These are phyloP conservation scores for Tubulanus polymorphus DNA, from an alignment of 2,888 invertebrate genomes.

Conservation along the genomic window DNA sequence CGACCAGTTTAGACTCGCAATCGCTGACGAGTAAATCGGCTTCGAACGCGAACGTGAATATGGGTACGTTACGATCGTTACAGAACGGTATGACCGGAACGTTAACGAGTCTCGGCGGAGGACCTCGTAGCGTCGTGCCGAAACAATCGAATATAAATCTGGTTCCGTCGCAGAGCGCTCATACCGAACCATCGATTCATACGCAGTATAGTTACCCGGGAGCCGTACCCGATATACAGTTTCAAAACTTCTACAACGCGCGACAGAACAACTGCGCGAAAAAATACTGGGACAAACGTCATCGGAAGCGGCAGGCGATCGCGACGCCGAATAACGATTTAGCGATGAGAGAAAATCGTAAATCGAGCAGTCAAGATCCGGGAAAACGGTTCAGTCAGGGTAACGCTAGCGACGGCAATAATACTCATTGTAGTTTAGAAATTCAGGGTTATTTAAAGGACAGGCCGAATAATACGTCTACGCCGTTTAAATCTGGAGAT, in stretches of 20 bases:
- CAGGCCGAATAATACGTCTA: background rate
- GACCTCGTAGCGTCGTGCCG: too few species aligned
- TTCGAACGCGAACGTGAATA: background rate
- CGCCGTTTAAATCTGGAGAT: background rate
- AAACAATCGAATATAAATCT: conserved; percentile 36
- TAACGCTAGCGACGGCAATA: conserved; percentile 33
- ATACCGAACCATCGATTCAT: conserved; percentile 22
- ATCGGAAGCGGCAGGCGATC: conserved; percentile 34
- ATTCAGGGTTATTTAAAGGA: background rate
- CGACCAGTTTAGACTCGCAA: too few species aligned
- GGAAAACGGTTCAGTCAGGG: conserved; percentile 24
- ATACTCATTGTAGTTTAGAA: background rate
- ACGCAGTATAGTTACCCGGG: conserved; percentile 8
- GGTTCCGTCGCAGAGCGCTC: conserved; percentile 31
- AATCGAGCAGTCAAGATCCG: conserved; percentile 27
- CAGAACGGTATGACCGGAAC: background rate
- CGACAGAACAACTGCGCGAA: conserved; percentile 90
- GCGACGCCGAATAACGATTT: conserved; percentile 41
- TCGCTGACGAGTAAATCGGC: background rate
- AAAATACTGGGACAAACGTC: conserved; percentile 79
- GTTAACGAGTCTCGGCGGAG: background rate
- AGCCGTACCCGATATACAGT: conserved; percentile 10
- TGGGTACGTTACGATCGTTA: background rate
- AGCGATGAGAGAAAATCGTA: conserved; percentile 35
- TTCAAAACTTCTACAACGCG: conserved; percentile 77